A percentile compares a stretch with the other conserved stretches of the same genome.
Conservation (phyloP, 2,113 vertebrate species). For the Ahaetulla prasina region DNA sequence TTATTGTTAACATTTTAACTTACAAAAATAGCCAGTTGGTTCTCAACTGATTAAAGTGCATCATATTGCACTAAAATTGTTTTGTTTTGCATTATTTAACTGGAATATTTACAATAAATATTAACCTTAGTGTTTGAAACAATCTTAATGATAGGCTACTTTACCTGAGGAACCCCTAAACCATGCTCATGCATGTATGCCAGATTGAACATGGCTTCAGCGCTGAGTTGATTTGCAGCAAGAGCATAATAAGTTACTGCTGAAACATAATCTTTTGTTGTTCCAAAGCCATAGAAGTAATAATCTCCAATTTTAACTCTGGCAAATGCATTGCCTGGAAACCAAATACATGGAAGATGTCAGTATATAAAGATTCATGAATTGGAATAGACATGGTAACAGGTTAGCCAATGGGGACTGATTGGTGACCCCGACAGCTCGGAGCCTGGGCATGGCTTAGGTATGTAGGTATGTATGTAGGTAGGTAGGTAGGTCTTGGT, state of each 20-base stretch:
- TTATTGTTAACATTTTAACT: neutral
- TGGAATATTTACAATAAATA: neutral
- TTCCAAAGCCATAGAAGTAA: conserved; percentile 61
- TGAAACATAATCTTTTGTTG: conserved; percentile 52
- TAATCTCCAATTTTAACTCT: conserved; percentile 66
- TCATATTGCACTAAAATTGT: neutral
- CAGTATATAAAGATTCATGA: too few species aligned
- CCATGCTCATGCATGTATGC: conserved; percentile 65
- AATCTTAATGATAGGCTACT: neutral
- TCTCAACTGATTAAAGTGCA: neutral
- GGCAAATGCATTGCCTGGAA: conserved; percentile 61
- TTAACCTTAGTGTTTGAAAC: neutral
- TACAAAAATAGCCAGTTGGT: neutral
- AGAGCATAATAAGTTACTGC: conserved; percentile 60
- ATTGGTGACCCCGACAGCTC: too few species aligned
- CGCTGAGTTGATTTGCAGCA: conserved; percentile 52
- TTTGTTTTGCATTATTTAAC: neutral
- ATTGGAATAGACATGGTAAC: too few species aligned
- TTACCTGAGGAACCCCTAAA: conserved; percentile 63
- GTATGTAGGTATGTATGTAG: too few species aligned
- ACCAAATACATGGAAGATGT: conserved; percentile 14
- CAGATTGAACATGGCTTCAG: conserved; percentile 67
- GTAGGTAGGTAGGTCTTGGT: too few species aligned
- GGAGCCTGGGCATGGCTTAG: too few species aligned
- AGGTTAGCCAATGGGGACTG: too few species aligned